These are phyloP conservation scores for Anthrax anthrax DNA, from an alignment of 2,888 invertebrate species.

Conservation along the genomic window DNA sequence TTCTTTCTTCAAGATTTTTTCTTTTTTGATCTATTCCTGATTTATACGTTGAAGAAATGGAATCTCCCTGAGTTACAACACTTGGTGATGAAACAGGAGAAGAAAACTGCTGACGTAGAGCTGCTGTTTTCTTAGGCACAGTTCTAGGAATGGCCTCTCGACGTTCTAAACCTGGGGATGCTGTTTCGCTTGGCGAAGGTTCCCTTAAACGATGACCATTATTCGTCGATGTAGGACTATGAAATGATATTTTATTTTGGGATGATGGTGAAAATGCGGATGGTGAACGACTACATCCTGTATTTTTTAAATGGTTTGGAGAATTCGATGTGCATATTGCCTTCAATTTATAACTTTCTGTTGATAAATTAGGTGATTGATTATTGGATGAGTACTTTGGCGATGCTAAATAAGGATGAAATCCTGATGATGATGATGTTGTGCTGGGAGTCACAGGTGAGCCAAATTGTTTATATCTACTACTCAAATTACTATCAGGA, in stretches of 20 bases:
- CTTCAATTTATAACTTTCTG: slow-evolving; percentile 13
- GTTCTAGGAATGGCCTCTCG: slow-evolving; percentile 27
- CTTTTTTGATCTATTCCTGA: slow-evolving; percentile 9
- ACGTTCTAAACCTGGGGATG: slow-evolving; percentile 6
- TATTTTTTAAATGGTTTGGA: slow-evolving; percentile 16
- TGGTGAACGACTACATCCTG: slow-evolving; percentile 21
- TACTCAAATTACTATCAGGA: slow-evolving; percentile 10
- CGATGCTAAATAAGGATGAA: slow-evolving; percentile 17
- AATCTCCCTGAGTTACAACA: not conserved
- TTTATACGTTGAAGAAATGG: slow-evolving; percentile 2
- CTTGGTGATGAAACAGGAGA: slow-evolving; percentile 25
- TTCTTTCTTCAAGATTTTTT: slow-evolving; percentile 4
- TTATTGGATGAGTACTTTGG: slow-evolving; percentile 16
- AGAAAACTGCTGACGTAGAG: slow-evolving; percentile 35
- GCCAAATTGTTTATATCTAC: slow-evolving; percentile 8
- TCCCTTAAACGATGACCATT: slow-evolving; percentile 3
- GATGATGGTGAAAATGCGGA: slow-evolving; percentile 4
- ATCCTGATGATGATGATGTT: slow-evolving; percentile 11
- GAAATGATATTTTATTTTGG: slow-evolving; percentile 2
- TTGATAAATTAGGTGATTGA: slow-evolving; percentile 13
- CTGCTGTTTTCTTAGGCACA: slow-evolving; percentile 35
- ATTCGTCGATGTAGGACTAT: slow-evolving; percentile 4
- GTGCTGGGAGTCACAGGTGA: slow-evolving; percentile 8
- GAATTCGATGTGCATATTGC: slow-evolving; percentile 14
- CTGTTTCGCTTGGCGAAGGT: slow-evolving; percentile 1